Conservation (phyloP, 1,140 invertebrate species). For the Laodelphax striatellus region DNA sequence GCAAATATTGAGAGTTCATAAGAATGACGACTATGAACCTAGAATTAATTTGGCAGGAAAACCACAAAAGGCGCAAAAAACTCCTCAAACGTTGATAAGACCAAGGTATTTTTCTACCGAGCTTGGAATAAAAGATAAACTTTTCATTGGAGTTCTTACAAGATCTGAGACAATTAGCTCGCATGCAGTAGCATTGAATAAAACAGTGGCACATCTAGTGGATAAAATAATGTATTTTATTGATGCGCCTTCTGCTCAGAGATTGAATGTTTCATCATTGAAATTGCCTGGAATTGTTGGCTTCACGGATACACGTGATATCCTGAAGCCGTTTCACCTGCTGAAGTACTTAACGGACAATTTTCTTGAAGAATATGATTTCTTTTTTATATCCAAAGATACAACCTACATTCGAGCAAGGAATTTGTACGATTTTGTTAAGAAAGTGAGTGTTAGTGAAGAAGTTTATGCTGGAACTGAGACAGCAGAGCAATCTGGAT, state of each 20-base stretch:
- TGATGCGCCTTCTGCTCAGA: conserved; percentile 52
- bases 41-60: conserved; percentile 41
- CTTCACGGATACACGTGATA: conserved; percentile 62
- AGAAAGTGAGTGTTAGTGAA: conserved; percentile 66
- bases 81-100: conserved; percentile 45
- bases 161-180: conserved; percentile 54
- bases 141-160: conserved; percentile 76
- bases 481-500: conserved; percentile 33
- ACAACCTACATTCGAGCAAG: conserved; percentile 65
- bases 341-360: conserved; percentile 84
- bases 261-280: conserved; percentile 43
- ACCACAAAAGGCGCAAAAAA: conserved; percentile 36
- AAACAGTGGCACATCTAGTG: conserved; percentile 63
- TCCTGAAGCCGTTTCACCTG: conserved; percentile 66
- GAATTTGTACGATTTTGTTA: conserved; percentile 52
- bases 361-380: conserved; percentile 79
- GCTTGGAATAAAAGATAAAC: conserved; percentile 76
- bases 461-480: conserved; percentile 63
- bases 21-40: conserved; percentile 40
- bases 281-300: conserved; percentile 61
- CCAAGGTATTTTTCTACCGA: conserved; percentile 88
- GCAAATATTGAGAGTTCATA: background rate
- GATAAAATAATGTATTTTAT: conserved; percentile 67
- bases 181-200: conserved; percentile 63
- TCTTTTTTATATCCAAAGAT: conserved; percentile 77